phyloP scores from a whole-genome alignment of 1,140 invertebrate species.

The Leucophenga varia region DNA sequence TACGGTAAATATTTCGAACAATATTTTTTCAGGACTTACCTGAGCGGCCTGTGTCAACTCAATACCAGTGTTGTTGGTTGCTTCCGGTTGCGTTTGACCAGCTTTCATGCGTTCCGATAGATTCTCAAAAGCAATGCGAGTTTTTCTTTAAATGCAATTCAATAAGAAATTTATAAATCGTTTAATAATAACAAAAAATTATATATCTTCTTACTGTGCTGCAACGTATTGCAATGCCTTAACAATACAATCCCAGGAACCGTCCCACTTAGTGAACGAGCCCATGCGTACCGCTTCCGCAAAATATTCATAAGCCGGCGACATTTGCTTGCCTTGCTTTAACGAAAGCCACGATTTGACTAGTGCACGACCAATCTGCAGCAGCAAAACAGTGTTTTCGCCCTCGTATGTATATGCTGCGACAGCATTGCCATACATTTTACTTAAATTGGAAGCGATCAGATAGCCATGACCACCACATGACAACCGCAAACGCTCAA shows the following conservation, averaged over 20 bases:
- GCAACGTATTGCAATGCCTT: slow-evolving; percentile 68
- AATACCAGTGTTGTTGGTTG: slow-evolving; percentile 83
- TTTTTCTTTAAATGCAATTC: slow-evolving; percentile 66
- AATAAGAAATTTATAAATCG: too few species aligned
- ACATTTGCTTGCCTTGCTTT: slow-evolving; percentile 59
- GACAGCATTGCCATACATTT: slow-evolving; percentile 77
- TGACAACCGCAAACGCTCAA: slow-evolving; percentile 77
- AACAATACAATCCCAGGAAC: slow-evolving; percentile 65
- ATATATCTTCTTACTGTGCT: slow-evolving; percentile 62
- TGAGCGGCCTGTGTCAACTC: slow-evolving; percentile 75
- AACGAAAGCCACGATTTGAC: slow-evolving; percentile 72
- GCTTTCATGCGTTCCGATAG: slow-evolving; percentile 65
- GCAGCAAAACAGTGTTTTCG: slow-evolving; percentile 89
- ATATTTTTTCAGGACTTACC: slow-evolving; percentile 40
- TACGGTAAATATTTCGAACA: background rate
- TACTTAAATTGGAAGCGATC: slow-evolving; percentile 78
- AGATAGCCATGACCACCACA: slow-evolving; percentile 96
- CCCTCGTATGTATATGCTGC: slow-evolving; percentile 95
- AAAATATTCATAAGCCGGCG: slow-evolving; percentile 70
- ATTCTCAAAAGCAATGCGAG: slow-evolving; percentile 65
- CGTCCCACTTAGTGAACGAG: slow-evolving; percentile 63
- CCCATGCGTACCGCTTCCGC: slow-evolving; percentile 42
- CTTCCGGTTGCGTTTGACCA: slow-evolving; percentile 70
- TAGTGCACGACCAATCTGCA: slow-evolving; percentile 84
- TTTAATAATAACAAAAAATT: background rate